Percentiles rank a stretch among this genome's conserved stretches.
Conservation (phyloP, 2,113 vertebrate genomes). For the Vulpes vulpes region DNA sequence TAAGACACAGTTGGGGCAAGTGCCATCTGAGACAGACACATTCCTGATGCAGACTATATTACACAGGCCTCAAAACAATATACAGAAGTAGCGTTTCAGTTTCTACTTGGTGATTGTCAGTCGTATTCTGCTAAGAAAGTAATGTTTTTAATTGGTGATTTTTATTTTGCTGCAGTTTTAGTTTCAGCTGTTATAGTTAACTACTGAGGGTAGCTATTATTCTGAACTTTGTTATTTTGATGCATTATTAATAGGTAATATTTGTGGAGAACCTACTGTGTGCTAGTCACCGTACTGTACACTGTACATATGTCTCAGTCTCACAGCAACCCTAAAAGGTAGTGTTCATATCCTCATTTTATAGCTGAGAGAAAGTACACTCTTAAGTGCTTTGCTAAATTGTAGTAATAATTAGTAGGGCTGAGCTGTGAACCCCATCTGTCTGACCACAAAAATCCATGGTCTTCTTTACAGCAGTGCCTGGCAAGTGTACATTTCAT, state of each 20-base stretch:
- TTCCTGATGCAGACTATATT: neutral
- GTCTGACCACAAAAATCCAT: neutral
- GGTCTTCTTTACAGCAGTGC: neutral
- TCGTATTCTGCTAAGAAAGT: slow-evolving; percentile 5
- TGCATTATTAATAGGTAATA: neutral
- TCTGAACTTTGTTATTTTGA: neutral
- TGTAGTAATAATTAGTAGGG: neutral
- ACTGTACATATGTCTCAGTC: neutral
- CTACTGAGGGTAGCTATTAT: neutral
- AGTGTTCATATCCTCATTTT: neutral
- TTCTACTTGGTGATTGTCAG: neutral
- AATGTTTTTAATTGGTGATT: neutral
- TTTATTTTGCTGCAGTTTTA: neutral
- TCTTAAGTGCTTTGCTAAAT: neutral
- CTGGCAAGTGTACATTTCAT: neutral
- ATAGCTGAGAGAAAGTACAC: neutral
- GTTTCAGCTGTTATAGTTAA: neutral
- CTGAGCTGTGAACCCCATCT: neutral
- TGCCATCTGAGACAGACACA: neutral
- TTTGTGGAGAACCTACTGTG: neutral
- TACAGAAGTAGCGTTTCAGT: neutral
- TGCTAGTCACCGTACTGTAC: neutral
- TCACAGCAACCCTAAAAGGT: neutral
- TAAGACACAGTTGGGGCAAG: neutral
- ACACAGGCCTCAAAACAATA: neutral